Evolutionary conservation across 2,888 invertebrate genomes (phyloP).

Genomic region (Tenthredo amoena): DNA sequence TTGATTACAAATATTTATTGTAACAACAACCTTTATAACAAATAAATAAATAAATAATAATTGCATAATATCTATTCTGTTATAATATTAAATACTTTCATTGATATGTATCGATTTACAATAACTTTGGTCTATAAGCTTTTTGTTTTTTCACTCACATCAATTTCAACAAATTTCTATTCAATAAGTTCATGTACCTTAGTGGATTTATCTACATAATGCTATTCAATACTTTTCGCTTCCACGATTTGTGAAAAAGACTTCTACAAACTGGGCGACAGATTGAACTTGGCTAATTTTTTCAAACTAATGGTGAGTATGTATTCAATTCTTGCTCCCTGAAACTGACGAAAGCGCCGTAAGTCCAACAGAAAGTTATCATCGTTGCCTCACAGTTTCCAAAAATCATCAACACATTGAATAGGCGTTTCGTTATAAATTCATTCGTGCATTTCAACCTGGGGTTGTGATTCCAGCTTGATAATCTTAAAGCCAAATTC

Average conservation of each 20-base stretch:
- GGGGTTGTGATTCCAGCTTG: neutral
- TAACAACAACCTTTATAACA: conserved; percentile 10
- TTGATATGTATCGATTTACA: conserved; percentile 30
- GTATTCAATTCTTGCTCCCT: conserved; percentile 30
- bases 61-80: conserved; percentile 12
- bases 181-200: neutral
- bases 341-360: neutral
- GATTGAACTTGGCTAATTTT: neutral
- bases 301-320: neutral
- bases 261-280: neutral
- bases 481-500: neutral
- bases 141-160: neutral
- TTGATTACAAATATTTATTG: conserved; percentile 18
- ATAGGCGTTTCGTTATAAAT: neutral
- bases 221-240: neutral
- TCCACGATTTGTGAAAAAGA: neutral
- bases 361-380: neutral
- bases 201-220: neutral
- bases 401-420: neutral
- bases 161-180: neutral
- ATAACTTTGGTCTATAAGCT: conserved; percentile 41
- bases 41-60: neutral
- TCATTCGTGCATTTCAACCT: neutral
- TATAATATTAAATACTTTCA: conserved; percentile 29
- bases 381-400: neutral